Evolutionary conservation across 1,140 invertebrate genomes (phyloP).

Genomic region (Cotesia vestalis): DNA sequence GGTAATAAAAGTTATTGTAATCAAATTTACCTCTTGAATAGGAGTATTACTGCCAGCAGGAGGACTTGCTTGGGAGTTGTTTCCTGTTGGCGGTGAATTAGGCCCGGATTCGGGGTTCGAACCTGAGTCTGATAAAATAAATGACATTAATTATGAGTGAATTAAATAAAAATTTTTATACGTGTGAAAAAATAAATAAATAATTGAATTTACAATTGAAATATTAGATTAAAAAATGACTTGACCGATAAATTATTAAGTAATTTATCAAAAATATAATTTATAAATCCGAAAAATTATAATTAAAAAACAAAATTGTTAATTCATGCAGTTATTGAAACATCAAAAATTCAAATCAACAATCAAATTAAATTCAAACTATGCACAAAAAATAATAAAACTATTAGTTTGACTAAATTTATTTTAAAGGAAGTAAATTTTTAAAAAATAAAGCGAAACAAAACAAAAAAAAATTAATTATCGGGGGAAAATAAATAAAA

Average conservation of each 20-base stretch:
- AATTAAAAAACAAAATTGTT: constrained; percentile 5
- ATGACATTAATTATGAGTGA: not conserved
- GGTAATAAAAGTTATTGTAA: not conserved
- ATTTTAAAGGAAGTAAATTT: constrained; percentile 1
- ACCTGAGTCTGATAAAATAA: constrained; percentile 67
- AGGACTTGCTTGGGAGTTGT: constrained; percentile 68
- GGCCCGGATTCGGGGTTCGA: constrained; percentile 84
- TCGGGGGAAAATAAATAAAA: not conserved
- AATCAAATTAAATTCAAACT: constrained; percentile 47
- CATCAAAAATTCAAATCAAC: constrained; percentile 52
- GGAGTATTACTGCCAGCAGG: constrained; percentile 72
- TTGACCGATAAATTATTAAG: no score
- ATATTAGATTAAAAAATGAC: no score
- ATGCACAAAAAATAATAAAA: constrained; percentile 49
- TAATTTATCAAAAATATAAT: constrained; percentile 13
- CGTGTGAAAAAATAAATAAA: no score
- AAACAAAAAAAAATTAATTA: not conserved
- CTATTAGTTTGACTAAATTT: not conserved
- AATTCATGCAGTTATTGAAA: constrained; percentile 61
- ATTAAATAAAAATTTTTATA: no score
- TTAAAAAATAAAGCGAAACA: not conserved
- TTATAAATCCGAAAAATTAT: not conserved
- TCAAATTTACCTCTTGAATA: constrained; percentile 72
- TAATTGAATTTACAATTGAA: no score
- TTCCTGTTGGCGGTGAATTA: constrained; percentile 79